Evolutionary conservation across 1,140 invertebrate species (phyloP).

Genomic region (Potamilus streckersoni): DNA sequence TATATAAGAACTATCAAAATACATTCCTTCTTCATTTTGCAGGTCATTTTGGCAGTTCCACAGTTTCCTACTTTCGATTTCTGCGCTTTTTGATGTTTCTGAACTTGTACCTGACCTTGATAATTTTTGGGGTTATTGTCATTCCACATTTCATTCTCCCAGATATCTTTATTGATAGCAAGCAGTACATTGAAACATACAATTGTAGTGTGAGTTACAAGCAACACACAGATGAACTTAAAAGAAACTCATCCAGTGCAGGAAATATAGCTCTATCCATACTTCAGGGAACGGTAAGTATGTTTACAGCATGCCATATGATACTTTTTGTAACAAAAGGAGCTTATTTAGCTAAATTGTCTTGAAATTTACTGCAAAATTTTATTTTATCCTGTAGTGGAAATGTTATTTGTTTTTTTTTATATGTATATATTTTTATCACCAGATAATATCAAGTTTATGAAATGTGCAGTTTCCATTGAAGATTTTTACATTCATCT

Average conservation of each 20-base stretch:
- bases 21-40: slow-evolving; percentile 66
- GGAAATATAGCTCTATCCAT: slow-evolving; percentile 39
- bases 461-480: background rate
- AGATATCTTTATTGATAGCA: no score
- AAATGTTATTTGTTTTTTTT: background rate
- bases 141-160: slow-evolving; percentile 38
- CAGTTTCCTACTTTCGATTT: slow-evolving; percentile 81
- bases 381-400: no score
- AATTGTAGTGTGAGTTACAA: slow-evolving; percentile 22
- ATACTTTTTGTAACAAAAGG: no score
- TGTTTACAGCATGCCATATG: no score
- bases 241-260: no score
- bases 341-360: no score
- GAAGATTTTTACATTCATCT: slow-evolving; percentile 1
- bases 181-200: no score
- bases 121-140: slow-evolving; percentile 57
- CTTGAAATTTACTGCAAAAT: no score
- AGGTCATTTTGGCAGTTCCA: slow-evolving; percentile 80
- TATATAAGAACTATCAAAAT: background rate
- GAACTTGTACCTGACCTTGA: slow-evolving; percentile 71
- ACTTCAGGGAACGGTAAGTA: slow-evolving; percentile 56
- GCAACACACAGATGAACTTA: background rate
- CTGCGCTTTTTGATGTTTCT: slow-evolving; percentile 79
- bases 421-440: background rate
- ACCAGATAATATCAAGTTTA: background rate